phyloP scores from a whole-genome alignment of 2,113 vertebrate species.

The Glaucidium brasilianum region DNA sequence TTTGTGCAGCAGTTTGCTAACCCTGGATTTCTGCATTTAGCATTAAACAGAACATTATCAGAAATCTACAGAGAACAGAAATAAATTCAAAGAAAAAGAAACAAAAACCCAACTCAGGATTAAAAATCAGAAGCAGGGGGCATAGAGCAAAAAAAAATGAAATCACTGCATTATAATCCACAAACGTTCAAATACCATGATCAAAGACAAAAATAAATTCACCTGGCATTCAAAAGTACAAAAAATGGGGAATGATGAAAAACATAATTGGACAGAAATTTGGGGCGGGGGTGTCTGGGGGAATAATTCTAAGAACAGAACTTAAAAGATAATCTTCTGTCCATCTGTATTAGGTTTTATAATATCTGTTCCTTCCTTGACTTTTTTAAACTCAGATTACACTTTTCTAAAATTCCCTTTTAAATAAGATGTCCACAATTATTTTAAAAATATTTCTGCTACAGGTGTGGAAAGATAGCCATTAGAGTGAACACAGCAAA shows the following conservation, averaged over 20 bases:
- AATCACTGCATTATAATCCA: neutral
- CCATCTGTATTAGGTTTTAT: neutral
- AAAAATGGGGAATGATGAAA: neutral
- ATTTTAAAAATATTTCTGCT: neutral
- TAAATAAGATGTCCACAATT: neutral
- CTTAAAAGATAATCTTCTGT: neutral
- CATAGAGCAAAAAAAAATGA: neutral
- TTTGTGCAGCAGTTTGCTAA: neutral
- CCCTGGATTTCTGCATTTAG: neutral
- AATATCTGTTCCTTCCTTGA: neutral
- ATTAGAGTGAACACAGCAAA: neutral
- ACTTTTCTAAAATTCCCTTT: neutral
- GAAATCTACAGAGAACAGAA: neutral
- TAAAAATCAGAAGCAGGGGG: neutral
- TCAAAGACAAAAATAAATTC: neutral
- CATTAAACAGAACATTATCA: neutral
- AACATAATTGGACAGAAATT: neutral
- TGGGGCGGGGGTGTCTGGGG: neutral
- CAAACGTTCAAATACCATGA: neutral
- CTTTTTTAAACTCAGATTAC: neutral
- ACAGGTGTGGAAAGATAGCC: neutral
- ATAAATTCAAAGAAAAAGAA: neutral
- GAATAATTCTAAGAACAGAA: neutral
- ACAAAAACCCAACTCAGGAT: neutral
- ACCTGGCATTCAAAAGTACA: neutral